Base-by-base conservation (phyloP, 2,797 vertebrate species). In the Halcyon leucocephala region DNA sequence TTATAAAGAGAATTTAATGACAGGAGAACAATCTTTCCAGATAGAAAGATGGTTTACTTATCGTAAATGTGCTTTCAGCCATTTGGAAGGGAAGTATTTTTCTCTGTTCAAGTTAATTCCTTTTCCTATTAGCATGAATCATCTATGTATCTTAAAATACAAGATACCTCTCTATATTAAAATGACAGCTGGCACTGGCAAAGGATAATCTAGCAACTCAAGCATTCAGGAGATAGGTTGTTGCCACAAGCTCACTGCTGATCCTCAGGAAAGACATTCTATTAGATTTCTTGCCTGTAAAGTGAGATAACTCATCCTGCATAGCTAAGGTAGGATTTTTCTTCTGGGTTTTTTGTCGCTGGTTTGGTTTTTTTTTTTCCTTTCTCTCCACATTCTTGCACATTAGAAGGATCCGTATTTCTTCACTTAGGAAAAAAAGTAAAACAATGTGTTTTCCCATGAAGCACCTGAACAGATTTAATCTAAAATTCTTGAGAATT, bases 71-170 rank as follows among this genome's bases (percentile, higher is more conserved):
- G 41, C 10, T 89, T 88, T 89, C 41, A 66, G 14, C 12, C 13
- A 26, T 65, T 87, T 92, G 19, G 44, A 93, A 95, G 26, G 39
- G 65, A 64, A 67, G n/a, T 35, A 20, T 92, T 95, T 88, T 73
- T 80, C 86, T 65, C 71, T 67, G 69, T 14, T 82, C 72, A 94
- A 96, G 39, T 61, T 80, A 82, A 80, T 82, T 72, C n/a, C n/a
- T 73, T 90, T 86, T 25, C 1, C 1, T 55, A 84, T 60, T 90
- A 77, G 21, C 22, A 74, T 37, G 19, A 84, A 76, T 79, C 37
- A 65, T 35, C 55, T 71, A 83, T 24, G 12, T 81, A 82, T 62
- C 33, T 90, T 73, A 79, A 95, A 72, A 94, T 86, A 48, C 37
- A 64, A 94, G n/a, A 39, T 46, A 54, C 7, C 3, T 67, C 49